These are phyloP conservation scores for Euglossa dilemma DNA, from an alignment of 1,140 invertebrate species.

Conservation along the genomic window DNA sequence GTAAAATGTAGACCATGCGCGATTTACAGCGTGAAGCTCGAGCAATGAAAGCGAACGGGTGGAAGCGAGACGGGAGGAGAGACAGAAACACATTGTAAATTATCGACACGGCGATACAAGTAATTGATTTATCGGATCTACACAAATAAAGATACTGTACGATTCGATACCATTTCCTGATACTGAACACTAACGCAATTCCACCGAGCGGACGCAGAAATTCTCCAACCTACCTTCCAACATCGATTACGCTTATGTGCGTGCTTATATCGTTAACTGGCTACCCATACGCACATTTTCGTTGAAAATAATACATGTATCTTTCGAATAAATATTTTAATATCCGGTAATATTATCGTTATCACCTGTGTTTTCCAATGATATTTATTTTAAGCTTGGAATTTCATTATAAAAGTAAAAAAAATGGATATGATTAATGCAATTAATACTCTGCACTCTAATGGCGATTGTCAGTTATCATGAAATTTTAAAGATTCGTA, in stretches of 20 bases:
- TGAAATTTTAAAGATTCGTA: no score
- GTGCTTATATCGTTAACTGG: not conserved
- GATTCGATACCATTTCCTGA: constrained; percentile 27
- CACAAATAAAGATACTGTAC: constrained; percentile 38
- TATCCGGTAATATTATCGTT: no score
- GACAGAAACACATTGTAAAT: constrained; percentile 21
- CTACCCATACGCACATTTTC: no score
- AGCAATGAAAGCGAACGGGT: constrained; percentile 8
- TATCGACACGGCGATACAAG: constrained; percentile 37
- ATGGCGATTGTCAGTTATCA: no score
- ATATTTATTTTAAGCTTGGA: no score
- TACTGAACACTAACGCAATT: constrained; percentile 3
- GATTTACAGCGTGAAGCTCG: constrained; percentile 17
- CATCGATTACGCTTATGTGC: not conserved
- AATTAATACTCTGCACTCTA: no score
- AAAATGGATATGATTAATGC: no score
- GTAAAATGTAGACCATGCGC: constrained; percentile 9
- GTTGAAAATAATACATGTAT: no score
- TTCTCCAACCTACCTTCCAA: not conserved
- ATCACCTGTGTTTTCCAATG: no score
- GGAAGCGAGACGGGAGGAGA: not conserved
- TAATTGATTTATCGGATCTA: constrained; percentile 47
- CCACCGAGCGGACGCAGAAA: not conserved
- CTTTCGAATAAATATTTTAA: no score
- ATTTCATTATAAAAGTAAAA: no score